Evolutionary conservation across 1,140 invertebrate genomes (phyloP).

Genomic region (Micrasema minimum): DNA sequence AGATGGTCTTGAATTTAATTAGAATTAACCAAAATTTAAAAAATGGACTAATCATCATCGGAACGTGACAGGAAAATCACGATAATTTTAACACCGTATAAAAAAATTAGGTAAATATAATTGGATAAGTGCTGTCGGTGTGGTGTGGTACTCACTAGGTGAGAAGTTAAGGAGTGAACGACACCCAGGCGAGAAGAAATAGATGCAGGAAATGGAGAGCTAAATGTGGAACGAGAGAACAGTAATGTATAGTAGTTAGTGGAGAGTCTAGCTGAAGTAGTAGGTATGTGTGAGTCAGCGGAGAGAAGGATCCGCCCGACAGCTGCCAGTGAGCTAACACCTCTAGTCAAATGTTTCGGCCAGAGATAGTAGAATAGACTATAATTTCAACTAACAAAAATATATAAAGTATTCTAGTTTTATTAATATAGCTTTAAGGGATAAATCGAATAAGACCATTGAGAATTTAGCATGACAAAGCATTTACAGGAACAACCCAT

Average conservation of each 20-base stretch:
- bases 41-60: constrained; percentile 47
- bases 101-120: constrained; percentile 53
- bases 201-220: not conserved
- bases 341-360: constrained; percentile 68
- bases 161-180: not conserved
- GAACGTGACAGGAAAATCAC: constrained; percentile 48
- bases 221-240: not conserved
- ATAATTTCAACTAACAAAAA: constrained; percentile 66
- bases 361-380: constrained; percentile 64
- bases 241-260: not conserved
- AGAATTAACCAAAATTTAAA: constrained; percentile 45
- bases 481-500: constrained; percentile 46
- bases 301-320: constrained; percentile 49
- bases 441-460: constrained; percentile 56
- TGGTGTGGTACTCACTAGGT: not conserved
- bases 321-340: constrained; percentile 55
- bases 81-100: constrained; percentile 50
- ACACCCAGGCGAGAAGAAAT: constrained; percentile 27
- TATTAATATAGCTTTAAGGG: constrained; percentile 58
- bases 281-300: constrained; percentile 1
- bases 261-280: not conserved
- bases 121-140: constrained; percentile 53
- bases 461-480: constrained; percentile 44
- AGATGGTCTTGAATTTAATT: constrained; percentile 49
- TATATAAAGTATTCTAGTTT: constrained; percentile 68